Evolutionary conservation across 2,113 vertebrate species (phyloP).

Genomic region (Sylvilagus bachmani): DNA sequence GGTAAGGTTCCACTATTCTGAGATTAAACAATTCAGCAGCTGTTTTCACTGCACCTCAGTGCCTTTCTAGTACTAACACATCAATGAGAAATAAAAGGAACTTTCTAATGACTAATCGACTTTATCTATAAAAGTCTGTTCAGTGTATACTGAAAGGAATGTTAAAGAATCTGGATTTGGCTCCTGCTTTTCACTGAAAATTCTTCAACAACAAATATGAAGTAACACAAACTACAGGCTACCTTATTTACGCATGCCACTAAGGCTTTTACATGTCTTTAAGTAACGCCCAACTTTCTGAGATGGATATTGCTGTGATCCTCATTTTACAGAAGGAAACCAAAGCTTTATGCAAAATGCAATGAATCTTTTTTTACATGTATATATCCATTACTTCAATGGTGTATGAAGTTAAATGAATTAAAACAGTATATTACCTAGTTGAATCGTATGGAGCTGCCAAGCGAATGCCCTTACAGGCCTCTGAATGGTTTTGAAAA

Average conservation of each 20-base stretch:
- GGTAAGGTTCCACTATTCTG: not conserved
- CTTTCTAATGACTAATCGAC: conserved; percentile 1
- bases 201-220: conserved; percentile 11
- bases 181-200: conserved; percentile 16
- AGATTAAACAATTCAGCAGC: conserved; percentile 58
- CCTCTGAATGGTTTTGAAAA: not conserved
- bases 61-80: conserved; percentile 42
- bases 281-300: not conserved
- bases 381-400: too few relatives aligned
- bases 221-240: not conserved
- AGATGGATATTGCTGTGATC: not conserved
- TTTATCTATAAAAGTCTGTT: conserved; percentile 29
- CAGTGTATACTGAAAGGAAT: conserved; percentile 15
- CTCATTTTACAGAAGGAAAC: conserved; percentile 35
- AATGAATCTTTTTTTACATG: too few relatives aligned
- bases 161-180: not conserved
- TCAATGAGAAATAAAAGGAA: conserved; percentile 1
- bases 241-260: not conserved
- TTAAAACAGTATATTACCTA: not conserved
- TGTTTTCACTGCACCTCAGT: conserved; percentile 33
- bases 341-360: not conserved
- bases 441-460: not conserved
- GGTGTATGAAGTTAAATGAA: not conserved
- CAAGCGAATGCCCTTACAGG: not conserved
- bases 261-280: conserved; percentile 5